Base-by-base conservation (phyloP, 92 coral and sea anemone species). In the Galaxea fascicularis region DNA sequence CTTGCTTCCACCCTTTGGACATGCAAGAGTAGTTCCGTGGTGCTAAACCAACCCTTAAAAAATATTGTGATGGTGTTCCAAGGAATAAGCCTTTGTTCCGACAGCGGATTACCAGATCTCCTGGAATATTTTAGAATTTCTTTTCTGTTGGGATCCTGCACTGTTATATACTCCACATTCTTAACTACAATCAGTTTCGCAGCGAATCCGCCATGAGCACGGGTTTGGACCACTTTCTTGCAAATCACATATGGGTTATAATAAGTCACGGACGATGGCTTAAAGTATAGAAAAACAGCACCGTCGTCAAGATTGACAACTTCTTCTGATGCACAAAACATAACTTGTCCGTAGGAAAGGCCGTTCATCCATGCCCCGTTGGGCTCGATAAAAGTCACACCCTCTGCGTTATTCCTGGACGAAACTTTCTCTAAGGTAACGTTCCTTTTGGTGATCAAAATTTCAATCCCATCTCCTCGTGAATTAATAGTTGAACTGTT, bases 331-430 rank as follows among this genome's bases (percentile, higher is more conserved):
- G 16, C 68, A 26, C 76, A 80, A 15, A 65, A 14, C 75, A 52
- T 22, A 51, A 52, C 54, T 68, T 80, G 85, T 68, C 85, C 85
- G 39, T 80, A 53, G 10, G 53, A 24, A 18, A 80, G 25, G 22
- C 85, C 68, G 0, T 52, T 24, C 56, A 80, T 68, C 65, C 65
- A 52, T 14, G 18, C 1, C 1, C 66, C 76, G 14, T 52, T 30
- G 13, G 76, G 68, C 5, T 67, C 66, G 25, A 12, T 12, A 30
- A 80, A 80, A 10, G 17, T 17, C 57, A 80, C 58, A 1, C 85
- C 85, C 5, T 68, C 29, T 11, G 17, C 41, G 31, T 80, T 68
- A 53, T 68, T 80, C 30, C 54, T 56, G 11, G 27, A 30, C 18
- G 39, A 65, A 0, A 80, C 56, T 12, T 56, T 67, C 52, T 68